phyloP scores from a whole-genome alignment of 2,888 invertebrate species.

The Hesperia comma region DNA sequence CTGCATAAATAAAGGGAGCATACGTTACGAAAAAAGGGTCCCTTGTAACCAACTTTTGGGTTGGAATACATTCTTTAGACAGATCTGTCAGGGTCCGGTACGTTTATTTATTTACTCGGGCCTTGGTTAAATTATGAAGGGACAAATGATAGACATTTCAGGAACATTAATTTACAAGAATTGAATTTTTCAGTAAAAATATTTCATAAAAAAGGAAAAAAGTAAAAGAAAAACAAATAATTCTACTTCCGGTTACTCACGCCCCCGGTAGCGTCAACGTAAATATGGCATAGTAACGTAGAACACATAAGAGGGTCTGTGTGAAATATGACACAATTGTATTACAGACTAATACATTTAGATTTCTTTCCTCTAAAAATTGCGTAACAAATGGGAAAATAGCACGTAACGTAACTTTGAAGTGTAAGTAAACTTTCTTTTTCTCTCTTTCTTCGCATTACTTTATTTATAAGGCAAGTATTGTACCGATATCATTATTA shows the following conservation, averaged over 20 bases:
- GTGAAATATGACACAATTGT: conserved; percentile 16
- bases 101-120: conserved; percentile 16
- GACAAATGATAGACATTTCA: not conserved
- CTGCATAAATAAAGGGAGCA: conserved; percentile 24
- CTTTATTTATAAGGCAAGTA: no score
- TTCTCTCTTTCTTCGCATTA: no score
- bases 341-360: not conserved
- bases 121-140: conserved; percentile 19
- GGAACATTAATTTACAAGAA: no score
- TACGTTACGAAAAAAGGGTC: conserved; percentile 18
- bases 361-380: not conserved
- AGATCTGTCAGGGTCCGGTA: conserved; percentile 52
- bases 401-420: no score
- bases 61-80: conserved; percentile 45
- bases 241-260: conserved; percentile 53
- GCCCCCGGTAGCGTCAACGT: conserved; percentile 21
- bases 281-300: conserved; percentile 7
- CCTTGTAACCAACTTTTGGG: conserved; percentile 33
- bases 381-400: not conserved
- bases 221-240: conserved; percentile 57
- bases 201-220: no score
- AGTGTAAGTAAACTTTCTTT: no score
- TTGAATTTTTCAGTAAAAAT: no score
- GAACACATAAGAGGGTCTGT: conserved; percentile 14
- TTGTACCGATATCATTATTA: no score